Evolutionary conservation across 2,113 vertebrate genomes (phyloP).

Genomic region (Pimephales promelas): DNA sequence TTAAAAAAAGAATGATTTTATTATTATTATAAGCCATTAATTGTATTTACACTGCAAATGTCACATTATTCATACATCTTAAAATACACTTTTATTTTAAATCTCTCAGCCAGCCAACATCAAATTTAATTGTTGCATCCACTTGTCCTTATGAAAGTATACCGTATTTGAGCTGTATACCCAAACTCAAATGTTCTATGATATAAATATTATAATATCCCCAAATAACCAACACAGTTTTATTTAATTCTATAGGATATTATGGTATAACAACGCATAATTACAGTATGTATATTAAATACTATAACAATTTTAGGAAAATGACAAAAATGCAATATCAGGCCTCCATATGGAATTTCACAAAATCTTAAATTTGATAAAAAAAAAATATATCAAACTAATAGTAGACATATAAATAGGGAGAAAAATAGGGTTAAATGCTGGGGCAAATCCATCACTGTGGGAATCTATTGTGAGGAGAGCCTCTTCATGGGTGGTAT

Average conservation of each 20-base stretch:
- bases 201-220: too few relatives aligned
- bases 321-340: neutral
- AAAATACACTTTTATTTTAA: too few relatives aligned
- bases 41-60: neutral
- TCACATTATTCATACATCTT: neutral
- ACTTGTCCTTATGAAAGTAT: neutral
- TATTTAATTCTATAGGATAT: neutral
- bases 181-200: too few relatives aligned
- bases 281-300: neutral
- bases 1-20: neutral
- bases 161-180: neutral
- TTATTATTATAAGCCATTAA: neutral
- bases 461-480: constrained; percentile 15
- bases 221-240: neutral
- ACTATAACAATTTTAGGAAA: neutral
- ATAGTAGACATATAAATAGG: too few relatives aligned
- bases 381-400: too few relatives aligned
- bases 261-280: neutral
- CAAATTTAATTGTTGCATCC: neutral
- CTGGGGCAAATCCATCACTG: constrained; percentile 12
- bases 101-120: neutral
- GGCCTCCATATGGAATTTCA: neutral
- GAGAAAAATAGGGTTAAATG: constrained; percentile 4
- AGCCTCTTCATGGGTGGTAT: constrained; percentile 1
- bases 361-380: neutral